Evolutionary conservation across 2,888 invertebrate genomes (phyloP), one percentile per base, ranked within the genome.

Genomic region (Diaphora mendica): DNA sequence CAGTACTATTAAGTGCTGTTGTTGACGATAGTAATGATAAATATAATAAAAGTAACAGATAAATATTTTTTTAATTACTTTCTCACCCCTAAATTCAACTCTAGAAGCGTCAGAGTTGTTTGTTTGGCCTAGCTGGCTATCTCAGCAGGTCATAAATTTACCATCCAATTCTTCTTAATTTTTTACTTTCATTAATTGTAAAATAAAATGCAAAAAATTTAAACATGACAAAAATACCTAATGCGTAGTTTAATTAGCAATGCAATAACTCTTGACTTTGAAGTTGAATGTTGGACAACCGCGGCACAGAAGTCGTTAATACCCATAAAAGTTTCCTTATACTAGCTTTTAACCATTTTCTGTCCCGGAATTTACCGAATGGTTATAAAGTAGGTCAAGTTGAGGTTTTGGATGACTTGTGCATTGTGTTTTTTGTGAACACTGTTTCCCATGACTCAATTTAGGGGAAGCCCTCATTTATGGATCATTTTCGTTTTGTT

Each of bases 391-490:
- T 55, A 55, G 35, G 68, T 55, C n/a, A 17, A n/a, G 51, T 39
- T 65, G 64, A n/a, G 68, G 48, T 68, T 68, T 35, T 55, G 35
- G 33, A 51, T 68, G 51, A 68, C 35, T 51, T 33, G 35, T 51
- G 33, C 23, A 15, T n/a, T n/a, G n/a, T 68, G n/a, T 35, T 33
- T 17, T 33, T 68, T 51, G 51, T 33, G 13, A 68, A 51, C 33
- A 59, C 11, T 72, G 70, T 74, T 70, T 51, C 70, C 42, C 64
- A 70, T 76, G 76, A 83, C n/a, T 77, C 75, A 77, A 73, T 69
- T n/a, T 59, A n/a, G 65, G 64, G 68, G 65, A 51, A 73, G 68
- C 72, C 73, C 13, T 75, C 65, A 51, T 51, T 51, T 8, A 23
- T 8, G 2, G 1, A 51, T 15, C 35, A 66, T 70, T 73, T 70